Evolutionary conservation across 2,888 invertebrate species (phyloP), one percentile per base, ranked within the genome.

Genomic region (Nephrotoma guestfalica): DNA sequence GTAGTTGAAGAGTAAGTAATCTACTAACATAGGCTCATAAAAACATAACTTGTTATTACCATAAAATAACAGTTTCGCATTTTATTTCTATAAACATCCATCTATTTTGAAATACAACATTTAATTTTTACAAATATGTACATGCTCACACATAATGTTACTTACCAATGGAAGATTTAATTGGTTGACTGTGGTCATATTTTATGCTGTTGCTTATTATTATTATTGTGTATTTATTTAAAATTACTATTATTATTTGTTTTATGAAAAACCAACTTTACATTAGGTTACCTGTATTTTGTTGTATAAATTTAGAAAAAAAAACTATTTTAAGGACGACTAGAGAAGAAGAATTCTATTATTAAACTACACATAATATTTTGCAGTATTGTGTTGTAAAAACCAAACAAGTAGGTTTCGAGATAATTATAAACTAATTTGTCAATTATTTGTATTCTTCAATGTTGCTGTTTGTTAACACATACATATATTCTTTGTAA

Each of bases 151-250:
- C 7, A 71, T 71, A 30, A 3, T 71, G 18, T 15, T 85, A 85
- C 85, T 85, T 43, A 85, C 85, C 85, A 85, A 43, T 13, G 42
- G 85, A 85, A 85, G 85, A 45, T 43, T 85, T 85, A 85, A 85
- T 85, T 43, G 45, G 18, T 85, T 85, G 43, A 43, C 43, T 85
- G 85, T 85, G 11, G 42, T 85, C 85, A 85, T 85, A 42, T 15
- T 18, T 71, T 71, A 71, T 71, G 9, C 30, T 71, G 30, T 71
- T 71, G 6, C 30, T 71, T 71, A 13, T 43, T 47, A 71, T 30
- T 71, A 71, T 71, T 71, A 18, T 57, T 57, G 1, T 57, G 57
- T 5, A 18, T 57, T 57, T 57, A 57, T n/a, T 30, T 51, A 51
- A 51, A 51, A 71, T 71, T 18, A 71, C 18, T 71, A 71, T 30